Conservation (phyloP, 1,140 invertebrate species). For the Manduca sexta region DNA sequence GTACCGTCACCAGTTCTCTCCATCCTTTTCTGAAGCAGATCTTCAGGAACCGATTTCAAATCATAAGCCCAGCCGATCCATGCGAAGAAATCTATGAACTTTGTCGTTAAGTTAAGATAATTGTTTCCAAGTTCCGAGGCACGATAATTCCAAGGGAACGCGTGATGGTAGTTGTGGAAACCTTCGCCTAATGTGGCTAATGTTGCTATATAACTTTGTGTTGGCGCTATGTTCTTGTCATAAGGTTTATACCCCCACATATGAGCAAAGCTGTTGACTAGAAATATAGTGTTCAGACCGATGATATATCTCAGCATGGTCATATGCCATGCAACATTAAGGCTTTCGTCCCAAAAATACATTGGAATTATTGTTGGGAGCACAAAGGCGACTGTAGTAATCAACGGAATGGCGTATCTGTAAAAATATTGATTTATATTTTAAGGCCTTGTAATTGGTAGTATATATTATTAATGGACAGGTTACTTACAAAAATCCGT, state of each 20-base stretch:
- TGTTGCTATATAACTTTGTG: constrained; percentile 13
- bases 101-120: constrained; percentile 77
- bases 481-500: too few species aligned
- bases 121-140: constrained; percentile 81
- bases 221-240: constrained; percentile 66
- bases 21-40: constrained; percentile 12
- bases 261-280: constrained; percentile 84
- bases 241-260: constrained; percentile 77
- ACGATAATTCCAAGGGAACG: constrained; percentile 89
- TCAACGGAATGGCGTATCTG: constrained; percentile 21
- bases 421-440: constrained; percentile 1
- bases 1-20: constrained; percentile 24
- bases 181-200: constrained; percentile 65
- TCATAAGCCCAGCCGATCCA: constrained; percentile 68
- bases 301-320: constrained; percentile 81
- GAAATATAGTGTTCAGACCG: constrained; percentile 82
- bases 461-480: too few species aligned
- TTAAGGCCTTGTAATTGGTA: too few species aligned
- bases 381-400: constrained; percentile 79
- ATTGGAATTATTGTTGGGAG: constrained; percentile 87
- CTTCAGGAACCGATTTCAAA: constrained; percentile 42
- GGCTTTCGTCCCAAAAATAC: constrained; percentile 86
- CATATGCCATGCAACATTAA: constrained; percentile 84
- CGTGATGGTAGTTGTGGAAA: constrained; percentile 95
- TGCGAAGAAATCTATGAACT: constrained; percentile 77